phyloP scores from a whole-genome alignment of 2,113 vertebrate genomes.

The Atractosteus spatula region DNA sequence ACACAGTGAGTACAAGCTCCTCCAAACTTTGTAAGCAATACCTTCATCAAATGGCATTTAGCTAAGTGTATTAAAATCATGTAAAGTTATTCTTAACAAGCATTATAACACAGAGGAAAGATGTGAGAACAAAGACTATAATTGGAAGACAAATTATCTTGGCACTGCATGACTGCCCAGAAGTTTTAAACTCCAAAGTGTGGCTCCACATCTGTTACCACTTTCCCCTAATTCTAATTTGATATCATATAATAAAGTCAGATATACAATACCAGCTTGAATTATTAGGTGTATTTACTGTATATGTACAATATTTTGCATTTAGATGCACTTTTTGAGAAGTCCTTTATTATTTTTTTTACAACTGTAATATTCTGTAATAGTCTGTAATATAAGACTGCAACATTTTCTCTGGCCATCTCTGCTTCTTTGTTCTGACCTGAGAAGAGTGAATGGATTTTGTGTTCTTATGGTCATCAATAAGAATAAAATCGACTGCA shows the following conservation, averaged over 20 bases:
- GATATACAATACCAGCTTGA: no score
- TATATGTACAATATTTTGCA: no score
- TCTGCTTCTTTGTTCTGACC: no score
- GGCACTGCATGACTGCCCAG: slow-evolving; percentile 36
- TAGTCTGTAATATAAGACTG: not conserved
- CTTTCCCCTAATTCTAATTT: slow-evolving; percentile 48
- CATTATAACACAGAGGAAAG: slow-evolving; percentile 33
- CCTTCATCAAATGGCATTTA: not conserved
- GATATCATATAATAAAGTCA: slow-evolving; percentile 42
- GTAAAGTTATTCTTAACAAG: slow-evolving; percentile 35
- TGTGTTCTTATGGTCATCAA: no score
- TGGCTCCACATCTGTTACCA: slow-evolving; percentile 50
- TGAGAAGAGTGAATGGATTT: no score
- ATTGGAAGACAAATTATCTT: slow-evolving; percentile 55
- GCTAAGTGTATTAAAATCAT: slow-evolving; percentile 24
- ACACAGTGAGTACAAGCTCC: not conserved
- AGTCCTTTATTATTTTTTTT: slow-evolving; percentile 21
- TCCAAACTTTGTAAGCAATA: not conserved
- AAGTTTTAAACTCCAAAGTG: slow-evolving; percentile 40
- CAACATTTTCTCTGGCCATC: no score
- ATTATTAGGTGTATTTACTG: no score
- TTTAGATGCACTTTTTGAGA: no score
- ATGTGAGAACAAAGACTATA: slow-evolving; percentile 44
- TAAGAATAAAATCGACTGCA: no score
- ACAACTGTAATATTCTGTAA: slow-evolving; percentile 31